Evolutionary conservation across 2,888 invertebrate genomes (phyloP), one percentile per base, ranked within the genome.

Genomic region (Sympetrum striolatum): DNA sequence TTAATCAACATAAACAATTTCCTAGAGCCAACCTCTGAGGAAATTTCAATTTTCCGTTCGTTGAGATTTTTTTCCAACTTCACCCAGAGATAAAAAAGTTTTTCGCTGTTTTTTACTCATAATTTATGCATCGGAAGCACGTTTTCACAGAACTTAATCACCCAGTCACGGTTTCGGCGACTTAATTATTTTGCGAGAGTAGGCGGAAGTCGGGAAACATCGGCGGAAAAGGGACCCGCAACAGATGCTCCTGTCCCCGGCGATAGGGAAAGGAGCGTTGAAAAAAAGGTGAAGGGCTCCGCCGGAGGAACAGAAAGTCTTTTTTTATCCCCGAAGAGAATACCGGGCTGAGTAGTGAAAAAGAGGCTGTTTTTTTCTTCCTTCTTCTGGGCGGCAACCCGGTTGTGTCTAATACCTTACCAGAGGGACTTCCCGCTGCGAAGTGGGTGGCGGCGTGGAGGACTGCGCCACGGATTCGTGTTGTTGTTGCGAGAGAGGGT

Each of bases 371-470:
- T 44, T 44, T 39, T 25, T n/a, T 44, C 15, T 44, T 81, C 39
- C 31, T 44, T 60, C 60, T 60, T 64, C 37, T 86, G 86, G 86
- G 86, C 86, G 86, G 60, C 37, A 35, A 60, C 86, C 86, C 12
- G 60, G 86, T 86, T 37, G 86, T 86, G 86, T 86, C 86, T 37
- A 60, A 86, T 60, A 22, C 60, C 86, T 60, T 60, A 86, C 60
- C 58, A 86, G 60, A 60, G 86, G 60, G 86, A 58, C 37, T 60
- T 58, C 86, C 58, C 86, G 86, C 86, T 60, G 86, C 86, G 86
- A 86, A 86, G 86, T 86, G 86, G 86, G 86, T 86, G 86, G 86
- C 86, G 35, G 35, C 31, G 31, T 18, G 35, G 35, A 44, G 60
- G 86, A 60, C 82, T n/a, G 37, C 35, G 86, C 53, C 53, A 53